Base-by-base conservation (phyloP, 2,113 vertebrate genomes). In the Fulica atra region DNA sequence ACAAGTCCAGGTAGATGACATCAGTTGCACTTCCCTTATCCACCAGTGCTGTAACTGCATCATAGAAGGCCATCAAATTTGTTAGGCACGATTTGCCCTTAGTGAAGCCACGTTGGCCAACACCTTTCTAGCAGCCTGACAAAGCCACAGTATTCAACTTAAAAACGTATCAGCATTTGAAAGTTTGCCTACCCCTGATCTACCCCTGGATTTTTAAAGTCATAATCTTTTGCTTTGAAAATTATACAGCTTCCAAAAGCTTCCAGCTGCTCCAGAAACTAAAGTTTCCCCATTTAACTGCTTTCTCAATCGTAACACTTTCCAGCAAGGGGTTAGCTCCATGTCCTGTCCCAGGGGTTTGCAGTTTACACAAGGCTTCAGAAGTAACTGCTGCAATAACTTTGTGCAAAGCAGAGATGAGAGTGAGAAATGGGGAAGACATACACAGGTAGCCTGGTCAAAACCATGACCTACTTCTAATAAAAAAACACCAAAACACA, bases 291-390 rank as follows among this genome's bases (percentile, higher is more conserved):
- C 33, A 65, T 42, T 17, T 81, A 63, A 72, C 6, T 3, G 1
- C 20, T 51, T 80, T 56, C 44, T 60, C 63, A 56, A 0, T 4
- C 0, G 0, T 24, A 71, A 76, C 11, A 2, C 25, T 42, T 13
- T 28, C 57, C 11, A 6, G 19, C 15, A 6, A 79, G 26, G 17
- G 78, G 38, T 19, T 40, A 38, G 23, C 33, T 65, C n/a, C 50
- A 80, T 29, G 48, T 7, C 79, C 48, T 33, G 56, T 60, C 26
- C 13, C 6, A 51, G 2, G n/a, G 11, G 31, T 68, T 26, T 66
- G 26, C 6, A 26, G 17, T 74, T 74, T 1, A 0, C 38, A 36
- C 8, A 46, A n/a, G 38, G 40, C 23, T 69, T 81, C 77, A 89
- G 57, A 88, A 46, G 36, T 3, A 4, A 26, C 18, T 40, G 50